Conservation (phyloP, 1,140 invertebrate genomes). For the Drosophila repletoides region DNA sequence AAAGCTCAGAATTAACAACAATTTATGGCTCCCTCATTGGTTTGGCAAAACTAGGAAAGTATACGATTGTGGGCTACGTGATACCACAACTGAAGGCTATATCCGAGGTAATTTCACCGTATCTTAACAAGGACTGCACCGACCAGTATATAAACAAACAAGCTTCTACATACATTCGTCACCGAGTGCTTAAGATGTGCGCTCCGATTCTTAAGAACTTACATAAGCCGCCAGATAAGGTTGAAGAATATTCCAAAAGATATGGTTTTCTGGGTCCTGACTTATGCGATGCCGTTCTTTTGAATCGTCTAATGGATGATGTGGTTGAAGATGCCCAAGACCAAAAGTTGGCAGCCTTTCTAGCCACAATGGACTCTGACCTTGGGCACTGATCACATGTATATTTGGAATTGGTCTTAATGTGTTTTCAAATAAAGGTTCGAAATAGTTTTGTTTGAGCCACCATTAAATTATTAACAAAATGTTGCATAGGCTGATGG, state of each 20-base stretch:
- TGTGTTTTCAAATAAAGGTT: no score
- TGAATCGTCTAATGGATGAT: conserved; percentile 7
- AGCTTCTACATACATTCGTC: conserved; percentile 33
- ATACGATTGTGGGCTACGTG: conserved; percentile 21
- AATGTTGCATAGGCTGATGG: no score
- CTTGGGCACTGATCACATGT: no score
- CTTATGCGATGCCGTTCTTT: conserved; percentile 14
- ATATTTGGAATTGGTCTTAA: no score
- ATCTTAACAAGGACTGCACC: neutral
- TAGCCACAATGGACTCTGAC: no score
- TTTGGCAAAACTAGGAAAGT: conserved; percentile 36
- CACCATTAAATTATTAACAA: no score
- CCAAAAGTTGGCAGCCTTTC: neutral
- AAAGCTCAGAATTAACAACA: conserved; percentile 17
- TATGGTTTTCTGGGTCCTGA: conserved; percentile 34
- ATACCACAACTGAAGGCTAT: conserved; percentile 26
- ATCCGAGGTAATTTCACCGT: conserved; percentile 14
- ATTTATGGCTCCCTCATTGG: conserved; percentile 46
- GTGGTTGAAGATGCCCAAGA: neutral
- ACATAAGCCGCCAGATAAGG: conserved; percentile 4
- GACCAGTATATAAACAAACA: neutral
- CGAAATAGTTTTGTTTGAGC: no score
- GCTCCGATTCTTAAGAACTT: conserved; percentile 26
- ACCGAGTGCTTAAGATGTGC: conserved; percentile 44
- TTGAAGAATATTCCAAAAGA: neutral